Percentiles rank a stretch among this genome's conserved stretches.
Conservation (phyloP, 2,797 vertebrate genomes). For the Paramormyrops hopkinsi region DNA sequence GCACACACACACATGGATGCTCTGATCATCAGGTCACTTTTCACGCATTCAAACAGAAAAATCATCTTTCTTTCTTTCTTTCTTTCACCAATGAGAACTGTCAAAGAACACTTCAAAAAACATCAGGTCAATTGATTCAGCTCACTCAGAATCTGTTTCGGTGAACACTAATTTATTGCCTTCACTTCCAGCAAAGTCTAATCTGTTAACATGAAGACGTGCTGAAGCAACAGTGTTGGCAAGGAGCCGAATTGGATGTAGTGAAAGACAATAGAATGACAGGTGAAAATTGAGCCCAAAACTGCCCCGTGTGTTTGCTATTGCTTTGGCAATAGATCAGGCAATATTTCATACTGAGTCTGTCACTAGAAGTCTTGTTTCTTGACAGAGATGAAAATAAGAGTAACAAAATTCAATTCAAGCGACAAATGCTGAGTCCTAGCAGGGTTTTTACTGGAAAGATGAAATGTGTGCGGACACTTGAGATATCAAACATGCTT, state of each 20-base stretch:
- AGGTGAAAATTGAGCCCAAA: slow-evolving; percentile 51
- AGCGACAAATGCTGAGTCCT: background rate
- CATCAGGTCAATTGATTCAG: slow-evolving; percentile 27
- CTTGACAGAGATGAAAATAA: slow-evolving; percentile 18
- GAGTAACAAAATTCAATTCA: slow-evolving; percentile 25
- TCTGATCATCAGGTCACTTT: slow-evolving; percentile 27
- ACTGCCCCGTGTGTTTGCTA: slow-evolving; percentile 42
- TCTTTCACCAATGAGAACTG: slow-evolving; percentile 28
- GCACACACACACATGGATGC: background rate
- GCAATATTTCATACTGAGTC: slow-evolving; percentile 25
- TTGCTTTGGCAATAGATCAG: slow-evolving; percentile 32
- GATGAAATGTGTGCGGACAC: slow-evolving; percentile 11
- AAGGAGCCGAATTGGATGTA: slow-evolving; percentile 30
- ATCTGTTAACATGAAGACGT: slow-evolving; percentile 34
- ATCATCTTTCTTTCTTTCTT: slow-evolving; percentile 17
- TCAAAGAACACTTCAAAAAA: slow-evolving; percentile 24
- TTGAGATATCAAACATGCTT: background rate
- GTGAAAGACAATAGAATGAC: slow-evolving; percentile 41
- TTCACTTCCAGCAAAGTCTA: slow-evolving; percentile 34
- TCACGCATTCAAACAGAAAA: slow-evolving; percentile 44
- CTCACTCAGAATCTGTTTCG: slow-evolving; percentile 17
- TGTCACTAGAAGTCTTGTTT: slow-evolving; percentile 26
- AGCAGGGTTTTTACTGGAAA: background rate
- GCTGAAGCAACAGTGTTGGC: slow-evolving; percentile 21
- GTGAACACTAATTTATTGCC: slow-evolving; percentile 33